Conservation (phyloP, 1,140 invertebrate genomes). For the Cotesia vestalis region DNA sequence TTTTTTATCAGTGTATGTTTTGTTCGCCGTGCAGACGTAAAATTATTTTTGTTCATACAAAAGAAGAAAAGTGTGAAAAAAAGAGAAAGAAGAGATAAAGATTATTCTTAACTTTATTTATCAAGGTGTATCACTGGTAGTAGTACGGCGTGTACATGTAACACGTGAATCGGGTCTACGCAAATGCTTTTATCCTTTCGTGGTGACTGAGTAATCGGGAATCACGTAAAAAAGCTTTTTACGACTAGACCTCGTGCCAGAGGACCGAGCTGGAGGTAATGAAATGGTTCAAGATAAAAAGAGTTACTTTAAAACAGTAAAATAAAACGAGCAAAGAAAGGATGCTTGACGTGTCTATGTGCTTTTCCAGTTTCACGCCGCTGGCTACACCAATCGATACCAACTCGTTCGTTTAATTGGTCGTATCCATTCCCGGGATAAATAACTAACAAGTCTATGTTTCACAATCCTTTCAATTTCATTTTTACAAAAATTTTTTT, state of each 20-base stretch:
- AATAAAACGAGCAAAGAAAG: constrained; percentile 3
- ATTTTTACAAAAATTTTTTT: background rate
- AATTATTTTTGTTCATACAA: too few species aligned
- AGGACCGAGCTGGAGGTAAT: background rate
- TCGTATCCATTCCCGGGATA: background rate
- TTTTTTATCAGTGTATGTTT: too few species aligned
- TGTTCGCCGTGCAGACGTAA: too few species aligned
- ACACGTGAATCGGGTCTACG: background rate
- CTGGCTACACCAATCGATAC: constrained; percentile 1
- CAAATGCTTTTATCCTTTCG: constrained; percentile 17
- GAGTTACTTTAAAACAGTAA: background rate
- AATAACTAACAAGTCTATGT: constrained; percentile 1
- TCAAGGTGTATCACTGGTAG: too few species aligned
- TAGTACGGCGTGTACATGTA: too few species aligned
- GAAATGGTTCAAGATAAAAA: background rate
- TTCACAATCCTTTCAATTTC: background rate
- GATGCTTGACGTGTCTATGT: constrained; percentile 4
- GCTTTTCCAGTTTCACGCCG: constrained; percentile 8
- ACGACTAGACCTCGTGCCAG: background rate
- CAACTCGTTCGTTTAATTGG: constrained; percentile 11
- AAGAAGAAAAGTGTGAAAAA: too few species aligned
- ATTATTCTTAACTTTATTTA: too few species aligned
- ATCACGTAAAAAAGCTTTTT: constrained; percentile 25
- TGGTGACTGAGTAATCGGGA: constrained; percentile 11
- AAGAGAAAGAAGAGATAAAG: too few species aligned